phyloP scores from a whole-genome alignment of 1,140 invertebrate species.

The Onthophagus taurus region DNA sequence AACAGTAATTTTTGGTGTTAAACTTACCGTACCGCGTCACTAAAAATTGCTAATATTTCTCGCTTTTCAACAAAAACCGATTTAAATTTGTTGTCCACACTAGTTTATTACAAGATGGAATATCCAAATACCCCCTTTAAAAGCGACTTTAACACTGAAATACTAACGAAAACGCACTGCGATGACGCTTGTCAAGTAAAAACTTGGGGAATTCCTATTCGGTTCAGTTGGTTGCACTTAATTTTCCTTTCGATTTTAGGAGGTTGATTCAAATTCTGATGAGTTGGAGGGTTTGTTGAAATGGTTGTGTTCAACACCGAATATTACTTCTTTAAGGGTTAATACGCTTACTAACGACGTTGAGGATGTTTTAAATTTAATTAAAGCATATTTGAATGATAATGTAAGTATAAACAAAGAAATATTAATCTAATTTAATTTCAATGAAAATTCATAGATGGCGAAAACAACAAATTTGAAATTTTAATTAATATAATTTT shows the following conservation, averaged over 20 bases:
- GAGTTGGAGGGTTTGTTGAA: slow-evolving; percentile 33
- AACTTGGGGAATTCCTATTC: slow-evolving; percentile 2
- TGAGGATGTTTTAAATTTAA: slow-evolving; percentile 31
- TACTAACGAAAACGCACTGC: slow-evolving; percentile 13
- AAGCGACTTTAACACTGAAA: slow-evolving; percentile 13
- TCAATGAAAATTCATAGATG: not conserved
- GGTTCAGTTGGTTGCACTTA: slow-evolving; percentile 16
- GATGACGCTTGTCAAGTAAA: not conserved
- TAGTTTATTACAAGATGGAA: slow-evolving; percentile 18
- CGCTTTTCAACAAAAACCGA: slow-evolving; percentile 17
- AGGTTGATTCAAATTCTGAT: slow-evolving; percentile 22
- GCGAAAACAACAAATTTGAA: not conserved
- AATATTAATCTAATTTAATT: not conserved
- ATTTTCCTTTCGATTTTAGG: slow-evolving; percentile 11
- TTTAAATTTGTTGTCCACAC: slow-evolving; percentile 23
- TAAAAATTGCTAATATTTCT: not conserved
- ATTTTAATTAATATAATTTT: not conserved
- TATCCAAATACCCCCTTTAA: slow-evolving; percentile 7
- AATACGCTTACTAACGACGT: slow-evolving; percentile 37
- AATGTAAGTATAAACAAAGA: not conserved
- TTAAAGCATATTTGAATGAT: not conserved
- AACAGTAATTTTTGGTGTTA: too few species aligned
- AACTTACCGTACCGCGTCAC: too few species aligned
- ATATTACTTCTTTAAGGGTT: slow-evolving; percentile 50
- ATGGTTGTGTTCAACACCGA: slow-evolving; percentile 52